Conservation (phyloP, 2,113 vertebrate genomes). For the Parotia lawesii region DNA sequence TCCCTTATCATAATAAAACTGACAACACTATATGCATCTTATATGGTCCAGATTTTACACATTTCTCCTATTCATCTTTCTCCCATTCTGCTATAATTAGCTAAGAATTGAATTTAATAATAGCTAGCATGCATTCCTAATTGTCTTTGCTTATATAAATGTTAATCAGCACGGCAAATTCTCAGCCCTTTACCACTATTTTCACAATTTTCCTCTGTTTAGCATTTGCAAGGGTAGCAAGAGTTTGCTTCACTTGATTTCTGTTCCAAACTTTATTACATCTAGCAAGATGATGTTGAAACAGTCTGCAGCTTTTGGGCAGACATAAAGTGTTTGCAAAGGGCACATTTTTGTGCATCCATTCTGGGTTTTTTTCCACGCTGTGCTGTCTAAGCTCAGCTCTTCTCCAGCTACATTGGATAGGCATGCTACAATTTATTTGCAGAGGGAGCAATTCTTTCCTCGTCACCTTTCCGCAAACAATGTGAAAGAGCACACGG, state of each 20-base stretch:
- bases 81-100: neutral
- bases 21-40: neutral
- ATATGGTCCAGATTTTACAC: neutral
- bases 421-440: neutral
- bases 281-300: neutral
- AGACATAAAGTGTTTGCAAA: neutral
- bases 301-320: neutral
- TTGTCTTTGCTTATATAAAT: neutral
- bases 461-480: neutral
- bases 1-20: neutral
- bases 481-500: neutral
- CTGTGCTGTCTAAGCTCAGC: neutral
- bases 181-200: neutral
- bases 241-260: neutral
- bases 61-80: neutral
- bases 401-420: neutral
- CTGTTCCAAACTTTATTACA: neutral
- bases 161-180: neutral
- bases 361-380: neutral
- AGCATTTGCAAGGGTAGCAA: neutral
- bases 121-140: neutral
- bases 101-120: neutral
- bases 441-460: slow-evolving; percentile 11
- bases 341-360: neutral
- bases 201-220: neutral